A percentile compares a stretch with the other conserved stretches of the same genome.
These are phyloP conservation scores for Laupala kohalensis DNA, from an alignment of 1,140 invertebrate species.

Conservation along the genomic window DNA sequence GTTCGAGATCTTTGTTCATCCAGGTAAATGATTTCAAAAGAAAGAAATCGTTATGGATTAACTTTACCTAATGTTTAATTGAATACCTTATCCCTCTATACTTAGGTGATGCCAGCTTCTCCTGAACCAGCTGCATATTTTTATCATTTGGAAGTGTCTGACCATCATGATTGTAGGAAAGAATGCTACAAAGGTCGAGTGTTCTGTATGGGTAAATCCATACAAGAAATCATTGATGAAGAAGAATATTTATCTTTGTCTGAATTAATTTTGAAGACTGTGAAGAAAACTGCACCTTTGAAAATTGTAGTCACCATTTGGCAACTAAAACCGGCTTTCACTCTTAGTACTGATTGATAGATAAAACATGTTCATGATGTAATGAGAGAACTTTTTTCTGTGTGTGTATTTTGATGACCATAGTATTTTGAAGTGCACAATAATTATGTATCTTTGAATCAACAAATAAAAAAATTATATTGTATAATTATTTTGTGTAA, in stretches of 20 bases:
- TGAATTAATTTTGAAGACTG: neutral
- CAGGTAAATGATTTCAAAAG: too few species aligned
- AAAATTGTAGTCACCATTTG: neutral
- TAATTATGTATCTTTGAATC: too few species aligned
- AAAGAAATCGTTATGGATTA: too few species aligned
- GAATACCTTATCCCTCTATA: neutral
- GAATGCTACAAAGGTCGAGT: neutral
- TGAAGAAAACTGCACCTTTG: neutral
- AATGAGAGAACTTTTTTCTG: too few species aligned
- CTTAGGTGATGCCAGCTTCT: neutral
- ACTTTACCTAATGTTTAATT: neutral
- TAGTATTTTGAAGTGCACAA: too few species aligned
- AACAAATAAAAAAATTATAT: too few species aligned
- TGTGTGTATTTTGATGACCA: too few species aligned
- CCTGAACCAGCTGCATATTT: neutral
- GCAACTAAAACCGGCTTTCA: neutral
- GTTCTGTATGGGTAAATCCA: neutral
- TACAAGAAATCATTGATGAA: neutral
- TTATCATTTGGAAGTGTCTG: neutral
- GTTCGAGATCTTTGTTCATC: neutral
- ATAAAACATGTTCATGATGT: too few species aligned
- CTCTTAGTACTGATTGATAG: neutral
- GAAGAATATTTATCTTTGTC: neutral
- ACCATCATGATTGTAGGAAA: neutral
- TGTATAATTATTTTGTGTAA: too few species aligned